These are phyloP conservation scores for Lophura nycthemera DNA, from an alignment of 2,113 vertebrate genomes.

Conservation along the genomic window DNA sequence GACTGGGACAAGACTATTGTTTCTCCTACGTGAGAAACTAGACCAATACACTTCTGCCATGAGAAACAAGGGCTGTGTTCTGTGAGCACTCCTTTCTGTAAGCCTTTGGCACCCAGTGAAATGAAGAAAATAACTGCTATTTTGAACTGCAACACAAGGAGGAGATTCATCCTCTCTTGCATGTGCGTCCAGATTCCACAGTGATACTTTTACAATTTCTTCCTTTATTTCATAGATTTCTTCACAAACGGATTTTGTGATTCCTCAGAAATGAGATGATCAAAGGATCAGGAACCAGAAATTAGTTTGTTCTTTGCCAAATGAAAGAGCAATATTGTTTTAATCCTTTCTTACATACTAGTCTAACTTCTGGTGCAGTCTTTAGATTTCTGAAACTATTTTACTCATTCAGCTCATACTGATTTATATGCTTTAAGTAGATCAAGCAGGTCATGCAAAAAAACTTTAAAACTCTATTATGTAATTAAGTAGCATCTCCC, in stretches of 20 bases:
- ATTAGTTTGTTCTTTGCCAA: background rate
- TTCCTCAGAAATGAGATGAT: conserved; percentile 9
- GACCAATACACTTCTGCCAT: background rate
- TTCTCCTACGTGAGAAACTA: background rate
- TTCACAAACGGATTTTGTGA: conserved; percentile 48
- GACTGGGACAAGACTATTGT: background rate
- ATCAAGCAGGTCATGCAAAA: background rate
- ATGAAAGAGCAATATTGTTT: background rate
- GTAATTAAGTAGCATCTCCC: conserved; percentile 19
- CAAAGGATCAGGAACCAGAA: background rate
- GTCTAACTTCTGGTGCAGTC: background rate
- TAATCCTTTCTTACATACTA: background rate
- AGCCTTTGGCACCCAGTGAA: conserved; percentile 15
- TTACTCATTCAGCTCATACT: background rate
- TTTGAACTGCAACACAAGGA: conserved; percentile 41
- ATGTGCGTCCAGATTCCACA: background rate
- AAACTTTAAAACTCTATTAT: conserved; percentile 2
- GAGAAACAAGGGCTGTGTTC: background rate
- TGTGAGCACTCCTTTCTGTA: background rate
- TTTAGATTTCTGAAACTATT: conserved; percentile 12
- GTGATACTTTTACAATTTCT: conserved; percentile 3
- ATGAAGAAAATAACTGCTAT: conserved; percentile 19
- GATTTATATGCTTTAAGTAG: conserved; percentile 2
- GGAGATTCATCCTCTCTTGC: background rate
- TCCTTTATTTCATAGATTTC: conserved; percentile 35